phyloP scores from a whole-genome alignment of 2,888 invertebrate genomes.

The Pseudeuparius sepicola region DNA sequence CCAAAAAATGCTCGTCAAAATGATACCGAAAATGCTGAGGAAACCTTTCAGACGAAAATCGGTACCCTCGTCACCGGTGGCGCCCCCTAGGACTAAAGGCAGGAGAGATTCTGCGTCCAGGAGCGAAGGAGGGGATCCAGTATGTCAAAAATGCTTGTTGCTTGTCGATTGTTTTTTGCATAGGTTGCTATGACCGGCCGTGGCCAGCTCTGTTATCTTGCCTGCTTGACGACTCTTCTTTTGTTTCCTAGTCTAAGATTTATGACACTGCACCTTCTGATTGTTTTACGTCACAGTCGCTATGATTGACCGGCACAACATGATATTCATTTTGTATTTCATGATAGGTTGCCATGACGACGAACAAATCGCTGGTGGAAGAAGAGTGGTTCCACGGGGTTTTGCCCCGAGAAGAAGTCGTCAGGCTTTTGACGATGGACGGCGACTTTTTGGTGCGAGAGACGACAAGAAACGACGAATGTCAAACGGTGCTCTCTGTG shows the following conservation, averaged over 20 bases:
- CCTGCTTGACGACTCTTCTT: no score
- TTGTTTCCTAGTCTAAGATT: no score
- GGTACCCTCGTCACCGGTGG: conserved; percentile 52
- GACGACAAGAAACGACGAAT: conserved; percentile 82
- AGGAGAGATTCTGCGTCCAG: conserved; percentile 37
- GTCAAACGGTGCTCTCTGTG: conserved; percentile 88
- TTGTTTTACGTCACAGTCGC: no score
- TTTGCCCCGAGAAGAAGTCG: conserved; percentile 90
- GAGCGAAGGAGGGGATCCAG: conserved; percentile 37
- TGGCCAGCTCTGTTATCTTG: no score
- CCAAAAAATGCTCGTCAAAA: no score
- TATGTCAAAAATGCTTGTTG: no score
- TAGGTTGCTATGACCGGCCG: conserved; percentile 5
- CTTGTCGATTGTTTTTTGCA: no score
- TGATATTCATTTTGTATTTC: conserved; percentile 7
- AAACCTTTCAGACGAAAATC: conserved; percentile 62
- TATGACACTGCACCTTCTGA: no score
- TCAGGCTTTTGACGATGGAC: conserved; percentile 77
- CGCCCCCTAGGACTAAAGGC: conserved; percentile 44
- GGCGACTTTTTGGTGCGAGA: conserved; percentile 93
- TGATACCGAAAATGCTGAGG: conserved; percentile 53
- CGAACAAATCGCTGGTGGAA: conserved; percentile 61
- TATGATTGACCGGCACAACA: no score
- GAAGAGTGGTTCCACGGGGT: conserved; percentile 98
- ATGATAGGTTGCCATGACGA: conserved; percentile 34